These are phyloP conservation scores for Tamandua tetradactyla DNA, from an alignment of 2,797 vertebrate genomes.

Conservation along the genomic window DNA sequence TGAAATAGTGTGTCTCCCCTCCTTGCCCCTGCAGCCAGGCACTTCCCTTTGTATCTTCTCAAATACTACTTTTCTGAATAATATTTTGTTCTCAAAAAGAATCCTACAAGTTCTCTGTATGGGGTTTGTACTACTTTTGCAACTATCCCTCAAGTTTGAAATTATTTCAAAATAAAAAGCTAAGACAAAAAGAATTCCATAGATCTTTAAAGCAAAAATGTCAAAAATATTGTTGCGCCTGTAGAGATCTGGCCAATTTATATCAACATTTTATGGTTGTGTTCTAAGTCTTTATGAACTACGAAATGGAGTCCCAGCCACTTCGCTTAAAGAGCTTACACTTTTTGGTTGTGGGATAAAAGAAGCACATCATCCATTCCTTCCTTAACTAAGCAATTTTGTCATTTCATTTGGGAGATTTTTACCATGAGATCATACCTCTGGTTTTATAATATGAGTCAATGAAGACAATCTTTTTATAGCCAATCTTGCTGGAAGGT, in stretches of 20 bases:
- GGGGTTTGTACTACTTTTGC: too few relatives aligned
- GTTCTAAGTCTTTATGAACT: not conserved
- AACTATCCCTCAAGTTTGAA: too few relatives aligned
- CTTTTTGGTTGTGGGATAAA: not conserved
- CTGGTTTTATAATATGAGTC: conserved; percentile 55
- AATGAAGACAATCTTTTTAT: conserved; percentile 56
- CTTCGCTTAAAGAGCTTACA: not conserved
- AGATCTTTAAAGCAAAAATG: not conserved
- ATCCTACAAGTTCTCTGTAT: too few relatives aligned
- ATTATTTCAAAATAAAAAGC: too few relatives aligned
- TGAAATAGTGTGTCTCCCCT: not conserved
- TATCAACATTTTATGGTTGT: not conserved
- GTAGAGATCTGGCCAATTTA: not conserved
- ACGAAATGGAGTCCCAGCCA: not conserved
- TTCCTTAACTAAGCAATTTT: conserved; percentile 41
- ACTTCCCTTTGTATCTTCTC: not conserved
- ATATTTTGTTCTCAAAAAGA: not conserved
- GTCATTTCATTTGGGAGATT: not conserved
- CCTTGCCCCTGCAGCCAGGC: not conserved
- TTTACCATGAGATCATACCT: conserved; percentile 38
- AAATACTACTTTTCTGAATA: not conserved
- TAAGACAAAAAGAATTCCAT: not conserved
- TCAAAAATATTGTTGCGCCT: not conserved
- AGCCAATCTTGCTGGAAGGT: conserved; percentile 57
- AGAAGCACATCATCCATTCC: not conserved